These are phyloP conservation scores for Corythaeola cristata DNA, from an alignment of 2,113 vertebrate genomes.

Conservation along the genomic window DNA sequence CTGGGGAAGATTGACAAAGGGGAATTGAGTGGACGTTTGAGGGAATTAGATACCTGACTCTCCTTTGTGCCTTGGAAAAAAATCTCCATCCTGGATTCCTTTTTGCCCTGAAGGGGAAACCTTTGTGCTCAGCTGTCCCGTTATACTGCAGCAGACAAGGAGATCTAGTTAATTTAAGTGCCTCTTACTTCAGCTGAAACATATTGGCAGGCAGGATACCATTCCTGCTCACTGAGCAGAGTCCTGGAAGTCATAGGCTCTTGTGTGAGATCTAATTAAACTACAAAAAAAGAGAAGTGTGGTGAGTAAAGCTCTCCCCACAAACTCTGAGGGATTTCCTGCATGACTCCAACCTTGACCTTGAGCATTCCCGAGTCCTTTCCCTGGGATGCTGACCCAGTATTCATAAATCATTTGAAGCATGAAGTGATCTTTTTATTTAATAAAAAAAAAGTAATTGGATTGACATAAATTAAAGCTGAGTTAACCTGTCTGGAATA, in stretches of 20 bases:
- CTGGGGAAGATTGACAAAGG: background rate
- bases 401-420: conserved; percentile 49
- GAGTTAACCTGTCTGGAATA: conserved; percentile 71
- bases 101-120: background rate
- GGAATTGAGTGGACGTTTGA: background rate
- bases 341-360: conserved; percentile 5
- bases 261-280: conserved; percentile 48
- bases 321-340: conserved; percentile 15
- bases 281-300: background rate
- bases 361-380: conserved; percentile 41
- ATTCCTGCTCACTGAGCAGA: conserved; percentile 20
- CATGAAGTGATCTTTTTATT: conserved; percentile 39
- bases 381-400: conserved; percentile 20
- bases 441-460: conserved; percentile 37
- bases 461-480: conserved; percentile 66
- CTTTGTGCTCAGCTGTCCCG: background rate
- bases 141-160: background rate
- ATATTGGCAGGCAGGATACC: conserved; percentile 2
- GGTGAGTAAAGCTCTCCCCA: background rate
- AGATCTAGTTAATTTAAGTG: conserved; percentile 44
- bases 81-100: background rate
- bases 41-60: background rate
- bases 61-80: background rate
- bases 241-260: conserved; percentile 13
- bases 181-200: conserved; percentile 31